Conservation (phyloP, 2,888 invertebrate species). For the Byasa hedistus region DNA sequence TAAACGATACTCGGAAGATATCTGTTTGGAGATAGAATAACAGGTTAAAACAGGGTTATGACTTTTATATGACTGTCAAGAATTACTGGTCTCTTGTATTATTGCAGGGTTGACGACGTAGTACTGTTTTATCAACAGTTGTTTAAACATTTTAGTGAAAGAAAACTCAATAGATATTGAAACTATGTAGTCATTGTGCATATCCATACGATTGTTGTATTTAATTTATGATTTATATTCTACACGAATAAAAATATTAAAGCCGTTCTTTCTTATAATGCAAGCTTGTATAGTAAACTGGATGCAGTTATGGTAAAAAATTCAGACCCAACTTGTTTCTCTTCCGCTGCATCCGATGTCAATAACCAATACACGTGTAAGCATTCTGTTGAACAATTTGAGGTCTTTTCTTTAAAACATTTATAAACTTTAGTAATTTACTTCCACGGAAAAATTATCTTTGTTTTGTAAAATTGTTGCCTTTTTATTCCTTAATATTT, state of each 20-base stretch:
- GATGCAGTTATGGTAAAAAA: constrained; percentile 11
- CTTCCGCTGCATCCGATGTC: constrained; percentile 17
- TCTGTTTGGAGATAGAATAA: constrained; percentile 7
- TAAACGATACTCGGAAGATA: constrained; percentile 21
- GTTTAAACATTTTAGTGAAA: neutral
- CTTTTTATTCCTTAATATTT: neutral
- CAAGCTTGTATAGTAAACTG: constrained; percentile 15
- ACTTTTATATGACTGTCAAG: constrained; percentile 3
- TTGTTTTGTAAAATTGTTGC: neutral
- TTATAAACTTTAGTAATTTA: neutral
- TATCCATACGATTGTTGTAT: no score
- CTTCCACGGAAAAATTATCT: neutral
- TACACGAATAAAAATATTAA: neutral
- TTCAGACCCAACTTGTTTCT: constrained; percentile 18
- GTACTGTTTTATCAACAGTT: neutral
- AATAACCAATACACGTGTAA: constrained; percentile 5
- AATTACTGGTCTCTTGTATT: constrained; percentile 15
- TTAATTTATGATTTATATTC: no score
- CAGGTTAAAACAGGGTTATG: constrained; percentile 11
- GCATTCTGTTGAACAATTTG: neutral
- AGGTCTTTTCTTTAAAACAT: neutral
- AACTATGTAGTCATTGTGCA: no score
- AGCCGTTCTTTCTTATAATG: neutral
- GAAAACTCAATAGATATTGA: neutral
- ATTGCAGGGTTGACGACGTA: constrained; percentile 3